Conservation (phyloP, 2,113 vertebrate genomes). For the Turdus rufiventris region DNA sequence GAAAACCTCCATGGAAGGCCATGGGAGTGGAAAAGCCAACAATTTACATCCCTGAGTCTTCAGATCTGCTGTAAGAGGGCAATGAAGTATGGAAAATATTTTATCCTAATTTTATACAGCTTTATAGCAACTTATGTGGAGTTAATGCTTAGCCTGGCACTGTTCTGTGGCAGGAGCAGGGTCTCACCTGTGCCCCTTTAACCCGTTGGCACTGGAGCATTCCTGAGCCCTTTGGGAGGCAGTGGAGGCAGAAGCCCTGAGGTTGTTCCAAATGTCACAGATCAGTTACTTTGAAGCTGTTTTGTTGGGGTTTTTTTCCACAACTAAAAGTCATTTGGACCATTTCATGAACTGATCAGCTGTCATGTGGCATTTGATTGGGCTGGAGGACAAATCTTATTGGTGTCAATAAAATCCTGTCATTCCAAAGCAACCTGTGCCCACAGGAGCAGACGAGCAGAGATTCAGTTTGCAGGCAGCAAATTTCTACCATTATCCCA, state of each 20-base stretch:
- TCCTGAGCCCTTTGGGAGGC: background rate
- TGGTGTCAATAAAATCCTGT: background rate
- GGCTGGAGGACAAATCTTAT: background rate
- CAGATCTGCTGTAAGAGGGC: background rate
- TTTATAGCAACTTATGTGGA: background rate
- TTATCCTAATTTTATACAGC: background rate
- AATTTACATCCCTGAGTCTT: background rate
- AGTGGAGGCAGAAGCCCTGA: background rate
- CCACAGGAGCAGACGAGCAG: background rate
- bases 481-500: background rate
- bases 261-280: background rate
- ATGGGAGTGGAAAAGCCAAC: background rate
- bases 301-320: background rate
- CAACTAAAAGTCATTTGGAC: background rate
- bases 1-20: background rate
- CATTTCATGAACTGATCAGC: background rate
- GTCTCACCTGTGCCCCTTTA: background rate
- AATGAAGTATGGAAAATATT: background rate
- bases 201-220: background rate
- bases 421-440: background rate
- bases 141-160: background rate
- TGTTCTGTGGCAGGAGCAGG: background rate
- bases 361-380: background rate
- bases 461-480: background rate
- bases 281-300: background rate